phyloP scores from a whole-genome alignment of 2,888 invertebrate genomes.

The Agapostemon virescens region DNA sequence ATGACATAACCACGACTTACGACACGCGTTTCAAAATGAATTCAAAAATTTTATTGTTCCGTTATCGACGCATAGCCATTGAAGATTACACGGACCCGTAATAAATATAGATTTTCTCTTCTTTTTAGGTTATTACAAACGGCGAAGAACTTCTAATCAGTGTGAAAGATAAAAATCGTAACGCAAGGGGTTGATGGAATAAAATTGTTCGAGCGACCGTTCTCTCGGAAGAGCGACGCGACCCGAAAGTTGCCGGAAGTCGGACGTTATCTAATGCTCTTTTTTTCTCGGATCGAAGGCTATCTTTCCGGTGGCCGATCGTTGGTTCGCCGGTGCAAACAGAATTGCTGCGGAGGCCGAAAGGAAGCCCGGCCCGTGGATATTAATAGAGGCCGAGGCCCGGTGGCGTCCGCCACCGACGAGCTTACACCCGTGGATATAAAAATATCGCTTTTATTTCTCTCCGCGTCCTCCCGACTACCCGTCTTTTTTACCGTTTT shows the following conservation, averaged over 20 bases:
- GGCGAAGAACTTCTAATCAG: too few relatives aligned
- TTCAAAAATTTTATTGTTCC: too few relatives aligned
- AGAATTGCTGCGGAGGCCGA: slow-evolving; percentile 61
- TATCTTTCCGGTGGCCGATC: slow-evolving; percentile 50
- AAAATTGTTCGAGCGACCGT: not conserved
- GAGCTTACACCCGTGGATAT: slow-evolving; percentile 75
- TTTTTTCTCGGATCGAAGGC: slow-evolving; percentile 26
- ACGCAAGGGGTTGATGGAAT: too few relatives aligned
- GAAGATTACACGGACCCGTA: too few relatives aligned
- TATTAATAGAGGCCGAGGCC: slow-evolving; percentile 79
- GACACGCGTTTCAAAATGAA: too few relatives aligned
- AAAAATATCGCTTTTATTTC: slow-evolving; percentile 78
- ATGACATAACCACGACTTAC: too few relatives aligned
- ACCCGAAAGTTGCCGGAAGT: slow-evolving; percentile 8
- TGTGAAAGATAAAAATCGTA: too few relatives aligned
- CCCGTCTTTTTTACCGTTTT: slow-evolving; percentile 28
- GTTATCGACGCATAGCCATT: too few relatives aligned
- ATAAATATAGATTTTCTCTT: too few relatives aligned
- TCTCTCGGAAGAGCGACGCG: not conserved
- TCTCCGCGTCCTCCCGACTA: slow-evolving; percentile 52
- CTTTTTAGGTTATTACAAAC: too few relatives aligned
- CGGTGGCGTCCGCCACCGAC: slow-evolving; percentile 72
- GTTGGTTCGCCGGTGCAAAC: slow-evolving; percentile 53
- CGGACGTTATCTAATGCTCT: not conserved
- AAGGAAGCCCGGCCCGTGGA: slow-evolving; percentile 75